phyloP scores from a whole-genome alignment of 1,140 invertebrate species.

The Apis dorsata region DNA sequence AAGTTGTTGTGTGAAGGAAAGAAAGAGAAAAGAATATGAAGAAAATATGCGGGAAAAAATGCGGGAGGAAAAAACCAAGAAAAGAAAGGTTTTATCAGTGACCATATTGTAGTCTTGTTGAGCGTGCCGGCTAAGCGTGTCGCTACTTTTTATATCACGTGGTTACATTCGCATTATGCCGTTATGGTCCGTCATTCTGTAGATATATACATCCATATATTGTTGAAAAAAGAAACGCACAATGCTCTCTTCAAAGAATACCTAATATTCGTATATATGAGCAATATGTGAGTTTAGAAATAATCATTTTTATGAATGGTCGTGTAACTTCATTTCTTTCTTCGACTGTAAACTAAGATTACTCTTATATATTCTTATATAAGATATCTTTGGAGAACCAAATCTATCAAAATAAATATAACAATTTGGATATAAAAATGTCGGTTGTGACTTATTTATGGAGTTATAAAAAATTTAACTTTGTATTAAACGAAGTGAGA shows the following conservation, averaged over 20 bases:
- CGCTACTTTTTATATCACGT: slow-evolving; percentile 63
- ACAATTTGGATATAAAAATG: too few relatives aligned
- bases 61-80: background rate
- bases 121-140: slow-evolving; percentile 56
- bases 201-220: slow-evolving; percentile 48
- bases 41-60: background rate
- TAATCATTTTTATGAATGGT: slow-evolving; percentile 12
- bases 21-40: too few relatives aligned
- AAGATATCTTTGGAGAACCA: too few relatives aligned
- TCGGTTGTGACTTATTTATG: too few relatives aligned
- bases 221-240: slow-evolving; percentile 42
- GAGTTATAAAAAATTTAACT: too few relatives aligned
- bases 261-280: background rate
- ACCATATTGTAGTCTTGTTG: slow-evolving; percentile 39
- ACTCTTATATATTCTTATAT: background rate
- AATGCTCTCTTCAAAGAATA: slow-evolving; percentile 37
- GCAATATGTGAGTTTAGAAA: slow-evolving; percentile 5
- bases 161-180: slow-evolving; percentile 56
- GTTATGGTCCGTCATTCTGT: slow-evolving; percentile 61
- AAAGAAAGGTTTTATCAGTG: slow-evolving; percentile 39
- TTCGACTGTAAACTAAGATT: slow-evolving; percentile 1
- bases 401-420: too few relatives aligned
- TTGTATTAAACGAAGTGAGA: too few relatives aligned
- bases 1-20: background rate
- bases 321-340: slow-evolving; percentile 31